These are phyloP conservation scores for Cecropterus lyciades DNA, from an alignment of 1,140 invertebrate species.

Conservation along the genomic window DNA sequence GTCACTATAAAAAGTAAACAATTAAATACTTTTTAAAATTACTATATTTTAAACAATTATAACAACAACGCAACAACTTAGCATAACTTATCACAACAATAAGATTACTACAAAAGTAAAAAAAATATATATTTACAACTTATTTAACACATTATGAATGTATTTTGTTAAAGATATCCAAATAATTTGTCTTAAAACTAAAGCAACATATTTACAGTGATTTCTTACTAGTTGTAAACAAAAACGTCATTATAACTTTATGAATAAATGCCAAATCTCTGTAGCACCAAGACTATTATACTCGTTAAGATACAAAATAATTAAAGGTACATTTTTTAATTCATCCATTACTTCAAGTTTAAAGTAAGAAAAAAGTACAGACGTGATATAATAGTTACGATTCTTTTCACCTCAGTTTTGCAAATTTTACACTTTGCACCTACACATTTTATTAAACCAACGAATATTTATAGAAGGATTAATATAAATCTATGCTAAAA, in stretches of 20 bases:
- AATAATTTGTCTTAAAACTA: slow-evolving; percentile 24
- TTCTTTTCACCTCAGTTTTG: too few species aligned
- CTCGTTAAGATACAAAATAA: background rate
- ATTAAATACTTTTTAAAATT: slow-evolving; percentile 1
- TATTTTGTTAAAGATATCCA: slow-evolving; percentile 35
- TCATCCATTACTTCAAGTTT: too few species aligned
- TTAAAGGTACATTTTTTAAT: background rate
- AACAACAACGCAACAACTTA: slow-evolving; percentile 37
- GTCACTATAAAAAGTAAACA: too few species aligned
- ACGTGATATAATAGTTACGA: too few species aligned
- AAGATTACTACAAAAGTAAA: slow-evolving; percentile 34
- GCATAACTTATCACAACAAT: slow-evolving; percentile 51
- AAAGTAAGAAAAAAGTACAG: too few species aligned
- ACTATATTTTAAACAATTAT: slow-evolving; percentile 9
- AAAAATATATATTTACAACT: slow-evolving; percentile 22
- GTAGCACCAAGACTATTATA: slow-evolving; percentile 3
- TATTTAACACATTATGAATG: slow-evolving; percentile 14
- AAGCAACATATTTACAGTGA: slow-evolving; percentile 27
- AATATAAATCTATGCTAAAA: too few species aligned
- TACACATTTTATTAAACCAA: too few species aligned
- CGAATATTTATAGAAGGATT: too few species aligned
- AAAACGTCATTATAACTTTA: slow-evolving; percentile 23
- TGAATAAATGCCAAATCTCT: slow-evolving; percentile 47
- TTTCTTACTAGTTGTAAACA: slow-evolving; percentile 24
- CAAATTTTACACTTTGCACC: too few species aligned